phyloP scores from a whole-genome alignment of 2,113 vertebrate genomes.

The Platichthys stellatus region DNA sequence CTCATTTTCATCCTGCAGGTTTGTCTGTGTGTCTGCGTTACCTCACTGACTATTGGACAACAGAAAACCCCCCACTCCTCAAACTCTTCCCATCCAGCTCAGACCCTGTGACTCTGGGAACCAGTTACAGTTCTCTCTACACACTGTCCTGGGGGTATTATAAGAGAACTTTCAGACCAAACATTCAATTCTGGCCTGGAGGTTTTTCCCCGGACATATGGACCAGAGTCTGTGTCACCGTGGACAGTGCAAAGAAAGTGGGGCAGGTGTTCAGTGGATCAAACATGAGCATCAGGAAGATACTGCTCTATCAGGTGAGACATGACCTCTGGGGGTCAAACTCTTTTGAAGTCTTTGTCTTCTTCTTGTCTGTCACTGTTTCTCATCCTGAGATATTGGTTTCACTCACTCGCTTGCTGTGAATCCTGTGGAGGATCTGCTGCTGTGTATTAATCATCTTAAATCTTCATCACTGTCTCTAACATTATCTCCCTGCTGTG shows the following conservation, averaged over 20 bases:
- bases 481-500: neutral
- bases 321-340: no score
- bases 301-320: constrained; percentile 22
- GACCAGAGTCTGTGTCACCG: constrained; percentile 60
- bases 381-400: no score
- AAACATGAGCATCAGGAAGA: constrained; percentile 62
- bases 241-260: constrained; percentile 47
- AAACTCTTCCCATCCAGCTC: constrained; percentile 36
- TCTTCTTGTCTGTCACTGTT: no score
- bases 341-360: no score
- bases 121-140: accelerated
- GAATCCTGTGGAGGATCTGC: no score
- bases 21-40: constrained; percentile 66
- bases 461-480: neutral
- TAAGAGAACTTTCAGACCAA: neutral
- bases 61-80: constrained; percentile 6
- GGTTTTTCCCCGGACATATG: constrained; percentile 8
- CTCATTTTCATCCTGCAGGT: constrained; percentile 41
- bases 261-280: constrained; percentile 55
- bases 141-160: accelerated
- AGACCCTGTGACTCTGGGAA: accelerated
- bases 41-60: constrained; percentile 10
- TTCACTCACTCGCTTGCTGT: no score
- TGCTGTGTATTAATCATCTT: no score
- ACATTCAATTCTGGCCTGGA: constrained; percentile 1